Evolutionary conservation across 2,797 vertebrate species (phyloP), one percentile per base, ranked within the genome.

Genomic region (Halcyon smyrnensis): DNA sequence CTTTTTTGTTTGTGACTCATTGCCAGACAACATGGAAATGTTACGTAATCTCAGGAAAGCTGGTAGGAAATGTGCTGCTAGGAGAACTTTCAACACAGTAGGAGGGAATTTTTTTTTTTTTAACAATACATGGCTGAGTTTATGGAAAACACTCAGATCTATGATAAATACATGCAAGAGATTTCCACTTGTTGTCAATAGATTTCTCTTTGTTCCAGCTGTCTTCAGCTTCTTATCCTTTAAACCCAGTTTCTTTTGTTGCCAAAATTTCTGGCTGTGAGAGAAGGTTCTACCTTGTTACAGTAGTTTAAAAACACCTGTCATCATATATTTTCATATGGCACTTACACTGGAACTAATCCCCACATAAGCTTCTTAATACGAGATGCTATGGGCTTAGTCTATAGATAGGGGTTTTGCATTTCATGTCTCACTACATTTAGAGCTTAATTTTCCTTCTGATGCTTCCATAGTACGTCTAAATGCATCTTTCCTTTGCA

Each of bases 231-330:
- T 96, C 94, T 91, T 90, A 88, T 84, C 74, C 60, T 87, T 84
- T 88, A 91, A 93, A 70, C 8, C 3, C 39, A 45, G 8, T 57
- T 89, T 92, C 74, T 91, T 96, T 93, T 96, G 84, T 95, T 92
- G 78, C 39, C 53, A 90, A n/a, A 78, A 64, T 60, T 82, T 95
- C 74, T 85, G 75, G 14, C 71, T 96, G 84, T 83, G 77, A 75
- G 90, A 91, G 84, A 78, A 90, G 56, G 87, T 90, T 95, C 84
- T 65, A 89, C 93, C 93, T 95, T 86, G 79, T 96, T 95, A 95
- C 91, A 94, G 95, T 75, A 83, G 95, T 92, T 96, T 94, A 86
- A 81, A 93, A 96, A 90, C 97, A 96, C 95, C 95, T 96, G 95
- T 76, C 60, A 54, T 77, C 93, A 94, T 96, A 90, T 95, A 93